Percentiles rank a stretch among this genome's conserved stretches.
phyloP scores from a whole-genome alignment of 2,888 invertebrate species.

The Nymphalis polychloros region DNA sequence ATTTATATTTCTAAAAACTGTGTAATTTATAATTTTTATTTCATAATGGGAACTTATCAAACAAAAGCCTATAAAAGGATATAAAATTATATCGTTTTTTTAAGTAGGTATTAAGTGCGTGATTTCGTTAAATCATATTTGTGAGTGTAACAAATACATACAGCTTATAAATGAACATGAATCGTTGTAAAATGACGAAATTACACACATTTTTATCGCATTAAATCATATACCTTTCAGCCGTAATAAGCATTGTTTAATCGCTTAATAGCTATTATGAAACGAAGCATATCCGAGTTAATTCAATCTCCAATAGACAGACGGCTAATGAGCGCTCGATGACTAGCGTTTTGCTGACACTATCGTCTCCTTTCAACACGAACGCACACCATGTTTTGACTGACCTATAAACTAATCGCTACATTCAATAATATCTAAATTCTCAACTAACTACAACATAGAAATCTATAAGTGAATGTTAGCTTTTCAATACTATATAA shows the following conservation, averaged over 20 bases:
- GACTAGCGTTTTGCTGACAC: slow-evolving; percentile 66
- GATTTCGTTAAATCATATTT: no score
- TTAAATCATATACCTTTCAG: slow-evolving; percentile 31
- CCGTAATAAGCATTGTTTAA: slow-evolving; percentile 58
- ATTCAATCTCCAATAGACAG: slow-evolving; percentile 72
- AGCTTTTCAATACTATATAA: not conserved
- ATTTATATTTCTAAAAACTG: no score
- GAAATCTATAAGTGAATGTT: slow-evolving; percentile 12
- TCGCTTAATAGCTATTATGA: slow-evolving; percentile 61
- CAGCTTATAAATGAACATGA: not conserved
- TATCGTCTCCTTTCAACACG: slow-evolving; percentile 47
- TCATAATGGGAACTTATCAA: no score
- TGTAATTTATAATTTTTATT: no score
- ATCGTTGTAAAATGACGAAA: not conserved
- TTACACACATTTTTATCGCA: slow-evolving; percentile 22
- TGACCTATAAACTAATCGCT: slow-evolving; percentile 51
- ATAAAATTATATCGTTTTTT: no score
- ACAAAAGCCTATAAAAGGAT: no score
- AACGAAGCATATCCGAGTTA: slow-evolving; percentile 65
- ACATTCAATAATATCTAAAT: slow-evolving; percentile 46
- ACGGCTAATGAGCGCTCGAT: slow-evolving; percentile 71
- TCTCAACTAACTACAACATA: slow-evolving; percentile 23
- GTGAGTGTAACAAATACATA: not conserved
- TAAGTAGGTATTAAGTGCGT: no score
- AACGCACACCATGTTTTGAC: slow-evolving; percentile 56